phyloP scores from a whole-genome alignment of 2,888 invertebrate genomes.

The Apodemia hepburni region DNA sequence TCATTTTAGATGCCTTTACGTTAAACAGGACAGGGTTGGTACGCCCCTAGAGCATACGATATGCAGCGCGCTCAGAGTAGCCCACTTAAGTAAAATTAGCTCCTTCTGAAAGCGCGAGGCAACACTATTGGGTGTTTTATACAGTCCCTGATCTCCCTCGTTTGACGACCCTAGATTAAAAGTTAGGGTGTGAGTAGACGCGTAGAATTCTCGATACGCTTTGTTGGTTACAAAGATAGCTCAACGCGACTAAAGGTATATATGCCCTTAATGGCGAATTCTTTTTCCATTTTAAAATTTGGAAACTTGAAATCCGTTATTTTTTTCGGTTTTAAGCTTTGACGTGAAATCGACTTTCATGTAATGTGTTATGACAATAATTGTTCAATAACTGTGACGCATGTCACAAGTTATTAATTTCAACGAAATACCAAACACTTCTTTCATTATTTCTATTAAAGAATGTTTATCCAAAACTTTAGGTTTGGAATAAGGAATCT shows the following conservation, averaged over 20 bases:
- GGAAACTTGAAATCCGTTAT: slow-evolving; percentile 31
- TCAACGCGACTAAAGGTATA: slow-evolving; percentile 28
- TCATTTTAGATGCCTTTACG: slow-evolving; percentile 54
- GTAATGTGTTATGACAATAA: too few relatives aligned
- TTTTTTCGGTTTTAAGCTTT: not conserved
- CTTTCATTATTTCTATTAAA: too few relatives aligned
- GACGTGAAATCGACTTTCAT: too few relatives aligned
- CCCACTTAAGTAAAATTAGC: slow-evolving; percentile 79
- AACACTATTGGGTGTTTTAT: slow-evolving; percentile 77
- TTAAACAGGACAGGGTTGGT: slow-evolving; percentile 53
- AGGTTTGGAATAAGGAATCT: too few relatives aligned
- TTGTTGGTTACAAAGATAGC: slow-evolving; percentile 37
- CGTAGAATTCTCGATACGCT: slow-evolving; percentile 49
- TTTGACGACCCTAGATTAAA: slow-evolving; percentile 65
- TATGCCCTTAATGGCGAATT: slow-evolving; percentile 34
- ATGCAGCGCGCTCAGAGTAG: slow-evolving; percentile 55
- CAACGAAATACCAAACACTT: too few relatives aligned
- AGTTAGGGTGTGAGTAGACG: slow-evolving; percentile 46
- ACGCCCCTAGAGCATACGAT: slow-evolving; percentile 46
- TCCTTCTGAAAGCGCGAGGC: slow-evolving; percentile 71
- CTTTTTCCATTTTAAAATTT: slow-evolving; percentile 35
- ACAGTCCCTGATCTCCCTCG: slow-evolving; percentile 58
- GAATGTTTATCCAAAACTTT: too few relatives aligned
- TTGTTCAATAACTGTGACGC: too few relatives aligned
- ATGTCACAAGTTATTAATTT: too few relatives aligned